These are phyloP conservation scores for Folsomia manolachei DNA, from an alignment of 2,888 invertebrate species.

Conservation along the genomic window DNA sequence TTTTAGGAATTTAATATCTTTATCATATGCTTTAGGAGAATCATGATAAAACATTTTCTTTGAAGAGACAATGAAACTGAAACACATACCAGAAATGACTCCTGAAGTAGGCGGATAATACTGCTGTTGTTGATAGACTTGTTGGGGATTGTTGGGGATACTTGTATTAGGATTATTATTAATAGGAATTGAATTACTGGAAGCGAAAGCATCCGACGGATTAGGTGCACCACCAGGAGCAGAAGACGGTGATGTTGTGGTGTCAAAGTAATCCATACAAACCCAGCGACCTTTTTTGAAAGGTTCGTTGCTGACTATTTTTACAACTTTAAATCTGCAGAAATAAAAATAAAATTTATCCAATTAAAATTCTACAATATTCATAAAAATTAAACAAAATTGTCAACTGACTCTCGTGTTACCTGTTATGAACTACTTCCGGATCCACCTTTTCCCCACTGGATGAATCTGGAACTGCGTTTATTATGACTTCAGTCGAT, in stretches of 20 bases:
- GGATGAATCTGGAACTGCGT: too few species aligned
- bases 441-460: slow-evolving; percentile 37
- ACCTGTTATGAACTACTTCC: slow-evolving; percentile 46
- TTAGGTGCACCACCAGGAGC: not conserved
- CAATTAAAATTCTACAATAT: not conserved
- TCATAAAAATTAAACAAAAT: not conserved
- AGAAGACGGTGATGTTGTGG: slow-evolving; percentile 63
- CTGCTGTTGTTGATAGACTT: slow-evolving; percentile 21
- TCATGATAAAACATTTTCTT: too few species aligned
- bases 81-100: slow-evolving; percentile 15
- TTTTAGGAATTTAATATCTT: too few species aligned
- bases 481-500: too few species aligned
- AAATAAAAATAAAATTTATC: not conserved
- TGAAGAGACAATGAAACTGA: too few species aligned
- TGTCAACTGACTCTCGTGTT: too few species aligned
- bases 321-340: slow-evolving; percentile 83
- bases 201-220: not conserved
- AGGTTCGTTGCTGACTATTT: slow-evolving; percentile 92
- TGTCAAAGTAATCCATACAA: slow-evolving; percentile 91
- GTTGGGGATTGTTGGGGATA: not conserved
- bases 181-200: not conserved
- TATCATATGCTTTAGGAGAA: too few species aligned
- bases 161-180: not conserved
- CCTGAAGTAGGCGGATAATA: slow-evolving; percentile 11
- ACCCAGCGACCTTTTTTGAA: slow-evolving; percentile 89